Base-by-base conservation (phyloP, 2,797 vertebrate genomes). In the Gallinago stenura region DNA sequence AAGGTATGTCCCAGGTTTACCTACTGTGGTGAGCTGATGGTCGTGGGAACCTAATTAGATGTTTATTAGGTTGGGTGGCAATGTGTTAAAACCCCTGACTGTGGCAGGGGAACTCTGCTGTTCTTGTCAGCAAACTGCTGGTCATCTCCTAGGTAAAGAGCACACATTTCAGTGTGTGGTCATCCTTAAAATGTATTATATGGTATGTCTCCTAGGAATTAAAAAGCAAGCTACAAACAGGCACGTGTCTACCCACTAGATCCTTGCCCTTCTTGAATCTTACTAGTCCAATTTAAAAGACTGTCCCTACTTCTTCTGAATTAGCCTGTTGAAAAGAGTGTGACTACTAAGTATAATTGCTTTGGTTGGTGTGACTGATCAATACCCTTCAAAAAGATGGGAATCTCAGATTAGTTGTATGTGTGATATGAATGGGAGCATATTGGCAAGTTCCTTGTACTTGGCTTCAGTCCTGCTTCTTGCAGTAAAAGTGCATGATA, bases 131-230 rank as follows among this genome's bases (percentile, higher is more conserved):
- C 12, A 60, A 54, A 18, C 26, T 87, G 53, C 39, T 65, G 18
- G 10, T 61, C 21, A 21, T 69, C 37, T 81, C 28, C 10, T 8
- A 10, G 28, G 12, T 57, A 37, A 86, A 54, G 20, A 83, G 6
- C 8, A 8, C 9, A 22, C 6, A 3, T 31, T 53, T 82, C 45
- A 56, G 11, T 2, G 1, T 62, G 13, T 39, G 50, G 6, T 65
- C 54, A 62, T 4, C n/a, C 26, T 82, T 15, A 33, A 24, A 1
- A 0, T 0, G 0, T 15, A 20, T 43, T 26, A 65, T 37, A 56
- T 4, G 41, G 20, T 14, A 1, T 15, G 25, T n/a, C 16, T 70
- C 35, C 15, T 54, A 51, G 46, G 30, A 69, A 69, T 25, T 18
- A 48, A 79, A 79, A 84, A 18, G 3, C n/a, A 76, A 58, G 6